Percentiles rank a stretch among this genome's conserved stretches.
Evolutionary conservation across 2,113 vertebrate species (phyloP).

Genomic region (Sorex fumeus): DNA sequence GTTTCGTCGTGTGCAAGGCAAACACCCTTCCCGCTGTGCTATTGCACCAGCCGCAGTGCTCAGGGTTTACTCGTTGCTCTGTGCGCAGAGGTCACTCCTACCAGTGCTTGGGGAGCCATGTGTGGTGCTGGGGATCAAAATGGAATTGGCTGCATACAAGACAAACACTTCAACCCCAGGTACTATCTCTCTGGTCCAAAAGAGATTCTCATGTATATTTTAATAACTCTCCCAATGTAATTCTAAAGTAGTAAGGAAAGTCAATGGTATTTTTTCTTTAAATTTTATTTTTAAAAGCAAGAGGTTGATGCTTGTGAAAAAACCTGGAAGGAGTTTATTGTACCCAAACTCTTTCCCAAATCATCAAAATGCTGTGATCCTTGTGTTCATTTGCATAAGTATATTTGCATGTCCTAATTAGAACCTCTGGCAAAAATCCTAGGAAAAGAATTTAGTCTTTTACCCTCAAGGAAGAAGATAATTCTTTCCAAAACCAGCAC

Average conservation of each 20-base stretch:
- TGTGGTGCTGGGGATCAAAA: too few relatives aligned
- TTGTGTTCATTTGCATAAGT: conserved; percentile 58
- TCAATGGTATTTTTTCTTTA: not conserved
- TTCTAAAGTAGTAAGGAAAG: not conserved
- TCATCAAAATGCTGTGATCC: conserved; percentile 49
- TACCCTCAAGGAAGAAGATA: conserved; percentile 64
- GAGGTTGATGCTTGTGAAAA: not conserved
- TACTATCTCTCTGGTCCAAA: too few relatives aligned
- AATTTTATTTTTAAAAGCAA: too few relatives aligned
- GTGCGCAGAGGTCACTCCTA: too few relatives aligned
- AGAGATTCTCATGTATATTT: not conserved
- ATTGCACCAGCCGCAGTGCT: too few relatives aligned
- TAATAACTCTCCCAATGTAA: not conserved
- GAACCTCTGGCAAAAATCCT: conserved; percentile 45
- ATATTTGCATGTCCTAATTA: conserved; percentile 68
- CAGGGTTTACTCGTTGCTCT: too few relatives aligned
- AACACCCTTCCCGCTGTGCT: too few relatives aligned
- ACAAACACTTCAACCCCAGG: too few relatives aligned
- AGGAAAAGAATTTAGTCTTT: conserved; percentile 62
- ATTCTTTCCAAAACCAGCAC: conserved; percentile 50
- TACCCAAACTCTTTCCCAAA: conserved; percentile 31
- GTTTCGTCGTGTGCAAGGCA: too few relatives aligned
- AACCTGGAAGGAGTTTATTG: conserved; percentile 32
- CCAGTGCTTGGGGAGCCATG: too few relatives aligned
- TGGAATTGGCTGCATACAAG: too few relatives aligned